These are phyloP conservation scores for Oncorhynchus tshawytscha DNA, from an alignment of 2,113 vertebrate species.

Conservation along the genomic window DNA sequence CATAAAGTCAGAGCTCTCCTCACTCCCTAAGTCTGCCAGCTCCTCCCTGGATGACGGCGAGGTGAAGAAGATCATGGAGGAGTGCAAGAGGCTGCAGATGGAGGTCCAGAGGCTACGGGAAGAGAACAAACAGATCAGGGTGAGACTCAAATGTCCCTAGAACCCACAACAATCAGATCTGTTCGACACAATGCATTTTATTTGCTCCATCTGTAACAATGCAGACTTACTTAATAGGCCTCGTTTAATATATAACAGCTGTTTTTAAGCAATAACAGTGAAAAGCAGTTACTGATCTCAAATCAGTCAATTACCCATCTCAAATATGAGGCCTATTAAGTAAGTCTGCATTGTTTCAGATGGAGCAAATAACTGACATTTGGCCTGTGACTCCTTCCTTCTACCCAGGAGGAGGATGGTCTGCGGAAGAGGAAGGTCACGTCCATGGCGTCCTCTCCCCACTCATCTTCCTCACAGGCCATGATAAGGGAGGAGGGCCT, in stretches of 20 bases:
- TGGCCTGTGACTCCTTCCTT: neutral
- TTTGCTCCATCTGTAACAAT: too few relatives aligned
- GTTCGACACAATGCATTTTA: too few relatives aligned
- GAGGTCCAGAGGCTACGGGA: slow-evolving; percentile 92
- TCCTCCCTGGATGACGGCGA: slow-evolving; percentile 87
- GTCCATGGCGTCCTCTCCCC: slow-evolving; percentile 56
- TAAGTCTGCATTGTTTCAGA: too few relatives aligned
- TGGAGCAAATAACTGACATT: neutral
- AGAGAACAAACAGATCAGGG: slow-evolving; percentile 91
- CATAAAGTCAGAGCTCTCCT: slow-evolving; percentile 84
- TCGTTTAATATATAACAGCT: neutral
- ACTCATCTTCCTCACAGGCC: slow-evolving; percentile 61
- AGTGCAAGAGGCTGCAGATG: slow-evolving; percentile 87
- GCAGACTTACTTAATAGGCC: too few relatives aligned
- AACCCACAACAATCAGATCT: neutral
- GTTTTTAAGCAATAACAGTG: neutral
- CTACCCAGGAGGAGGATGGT: slow-evolving; percentile 84
- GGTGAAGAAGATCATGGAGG: slow-evolving; percentile 92
- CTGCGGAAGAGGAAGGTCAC: slow-evolving; percentile 85
- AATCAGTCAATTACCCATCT: neutral
- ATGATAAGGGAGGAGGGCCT: slow-evolving; percentile 84
- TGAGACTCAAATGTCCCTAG: slow-evolving; percentile 52
- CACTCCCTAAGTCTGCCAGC: slow-evolving; percentile 83
- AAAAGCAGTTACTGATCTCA: neutral
- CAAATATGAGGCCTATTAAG: neutral